Base-by-base conservation (phyloP, 2,888 invertebrate species). In the Drosophila cracens region DNA sequence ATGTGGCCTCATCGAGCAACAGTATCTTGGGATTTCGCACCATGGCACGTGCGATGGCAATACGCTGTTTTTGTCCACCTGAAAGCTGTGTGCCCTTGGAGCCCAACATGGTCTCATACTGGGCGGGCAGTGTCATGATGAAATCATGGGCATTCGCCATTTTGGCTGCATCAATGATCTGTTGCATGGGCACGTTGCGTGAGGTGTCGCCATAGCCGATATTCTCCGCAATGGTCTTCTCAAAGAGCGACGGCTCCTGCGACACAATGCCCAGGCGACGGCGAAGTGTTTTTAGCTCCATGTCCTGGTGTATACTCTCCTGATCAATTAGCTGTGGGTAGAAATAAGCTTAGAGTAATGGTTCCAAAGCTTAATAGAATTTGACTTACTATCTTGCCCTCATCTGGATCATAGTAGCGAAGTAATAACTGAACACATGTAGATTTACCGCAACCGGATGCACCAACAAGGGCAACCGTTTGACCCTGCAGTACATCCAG, bases 221-320 rank as follows among this genome's bases (percentile, higher is more conserved):
- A 91, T 99, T 99, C 83, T 98, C 97, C 1, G 95, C 95, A 70
- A 99, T 97, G 21, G 97, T 97, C 64, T 96, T 95, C 91, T 97
- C 97, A 92, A 98, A 98, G 2, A 98, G 94, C 6, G 97, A 95
- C 0, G 98, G 98, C 89, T 98, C 98, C 93, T 99, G 98, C 18
- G 97, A 97, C 1, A 98, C 96, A 64, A 98, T 96, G 2, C 98
- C 98, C 69, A 98, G 94, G 73, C 97, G 96, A 43, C 95, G 94
- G 61, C 98, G 94, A 11, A 97, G 92, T 89, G 95, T 95, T 21
- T 94, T 92, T 11, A 97, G 92, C 0, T 93, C 93, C 51, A 95
- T 94, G 80, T 94, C 94, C 0, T 88, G 83, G 0, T 92, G 92
- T 57, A 96, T 95, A 89, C 96, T 92, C 87, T 94, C 74, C 93